These are phyloP conservation scores for Callopanchax toddi DNA, from an alignment of 2,113 vertebrate species.

Conservation along the genomic window DNA sequence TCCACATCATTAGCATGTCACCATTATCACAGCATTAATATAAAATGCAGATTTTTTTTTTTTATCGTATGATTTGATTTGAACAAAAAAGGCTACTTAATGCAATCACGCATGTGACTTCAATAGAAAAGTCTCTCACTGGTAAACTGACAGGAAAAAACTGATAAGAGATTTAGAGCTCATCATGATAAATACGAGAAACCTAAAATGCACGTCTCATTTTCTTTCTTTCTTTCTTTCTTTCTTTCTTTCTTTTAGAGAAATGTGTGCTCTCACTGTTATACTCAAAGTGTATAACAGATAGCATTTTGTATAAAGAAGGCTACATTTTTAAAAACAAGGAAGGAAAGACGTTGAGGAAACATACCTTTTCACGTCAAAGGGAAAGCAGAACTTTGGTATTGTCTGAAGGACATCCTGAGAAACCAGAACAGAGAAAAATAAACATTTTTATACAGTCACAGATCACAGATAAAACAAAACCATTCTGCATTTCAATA, in stretches of 20 bases:
- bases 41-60: slow-evolving; percentile 1
- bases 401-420: slow-evolving; percentile 94
- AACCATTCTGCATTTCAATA: slow-evolving; percentile 33
- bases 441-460: slow-evolving; percentile 53
- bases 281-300: background rate
- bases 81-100: background rate
- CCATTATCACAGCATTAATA: background rate
- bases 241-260: no score
- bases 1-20: background rate
- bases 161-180: slow-evolving; percentile 4
- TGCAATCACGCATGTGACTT: background rate
- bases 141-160: background rate
- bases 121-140: slow-evolving; percentile 5
- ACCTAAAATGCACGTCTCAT: slow-evolving; percentile 23
- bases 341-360: slow-evolving; percentile 42
- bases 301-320: background rate
- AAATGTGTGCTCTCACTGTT: no score
- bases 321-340: slow-evolving; percentile 19
- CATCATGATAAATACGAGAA: no score
- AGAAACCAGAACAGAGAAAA: slow-evolving; percentile 64
- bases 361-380: slow-evolving; percentile 93
- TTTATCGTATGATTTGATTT: background rate
- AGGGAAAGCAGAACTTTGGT: slow-evolving; percentile 99
- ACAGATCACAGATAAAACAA: slow-evolving; percentile 31
- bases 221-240: no score